These are phyloP conservation scores for Staurois parvus DNA, from an alignment of 2,797 vertebrate genomes.

Conservation along the genomic window DNA sequence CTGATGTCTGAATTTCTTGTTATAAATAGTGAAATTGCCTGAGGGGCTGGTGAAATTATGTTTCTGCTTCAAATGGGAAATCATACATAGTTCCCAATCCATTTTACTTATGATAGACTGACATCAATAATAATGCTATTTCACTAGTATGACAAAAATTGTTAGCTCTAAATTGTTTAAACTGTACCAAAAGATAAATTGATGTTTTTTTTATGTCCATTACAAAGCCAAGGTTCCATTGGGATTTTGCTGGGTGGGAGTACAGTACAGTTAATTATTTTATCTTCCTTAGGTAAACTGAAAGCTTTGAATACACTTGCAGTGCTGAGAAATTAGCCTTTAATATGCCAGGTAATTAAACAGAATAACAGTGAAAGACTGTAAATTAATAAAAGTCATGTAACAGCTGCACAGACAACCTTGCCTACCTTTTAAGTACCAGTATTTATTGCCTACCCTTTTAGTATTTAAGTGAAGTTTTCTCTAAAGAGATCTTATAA, in stretches of 20 bases:
- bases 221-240: not conserved
- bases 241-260: conserved; percentile 10
- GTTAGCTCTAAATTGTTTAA: conserved; percentile 23
- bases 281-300: conserved; percentile 8
- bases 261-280: conserved; percentile 9
- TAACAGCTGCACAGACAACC: not conserved
- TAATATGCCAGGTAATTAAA: conserved; percentile 29
- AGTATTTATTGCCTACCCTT: no score
- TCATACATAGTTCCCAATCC: conserved; percentile 16
- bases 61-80: conserved; percentile 6
- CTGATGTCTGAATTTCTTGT: conserved; percentile 39
- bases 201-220: not conserved
- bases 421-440: not conserved
- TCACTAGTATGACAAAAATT: conserved; percentile 1
- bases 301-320: conserved; percentile 1
- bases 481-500: not conserved
- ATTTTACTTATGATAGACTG: conserved; percentile 30
- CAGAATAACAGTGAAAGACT: conserved; percentile 18
- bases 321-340: conserved; percentile 8
- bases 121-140: conserved; percentile 34
- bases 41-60: conserved; percentile 23
- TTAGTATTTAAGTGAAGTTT: not conserved
- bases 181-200: conserved; percentile 5
- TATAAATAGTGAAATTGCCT: conserved; percentile 20
- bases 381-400: conserved; percentile 9